Percentiles rank a stretch among this genome's conserved stretches.
These are phyloP conservation scores for Zaprionus obscuricornis DNA, from an alignment of 2,888 invertebrate species.

Conservation along the genomic window DNA sequence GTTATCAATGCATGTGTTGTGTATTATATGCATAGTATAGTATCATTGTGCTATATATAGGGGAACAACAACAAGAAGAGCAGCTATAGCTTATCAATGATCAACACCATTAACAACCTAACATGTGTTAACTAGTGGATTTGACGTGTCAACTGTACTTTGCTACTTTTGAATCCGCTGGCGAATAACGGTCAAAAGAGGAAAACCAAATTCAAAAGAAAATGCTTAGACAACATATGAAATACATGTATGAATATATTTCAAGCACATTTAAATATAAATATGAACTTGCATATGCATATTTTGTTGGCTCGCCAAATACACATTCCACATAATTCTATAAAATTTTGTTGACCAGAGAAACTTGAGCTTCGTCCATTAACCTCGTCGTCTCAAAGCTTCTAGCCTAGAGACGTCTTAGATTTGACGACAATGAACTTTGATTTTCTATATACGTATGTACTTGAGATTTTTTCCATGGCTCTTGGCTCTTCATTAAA, in stretches of 20 bases:
- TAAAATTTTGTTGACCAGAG: conserved; percentile 10
- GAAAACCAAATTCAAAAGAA: conserved; percentile 26
- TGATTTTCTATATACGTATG: conserved; percentile 10
- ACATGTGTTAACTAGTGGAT: conserved; percentile 27
- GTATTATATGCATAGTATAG: conserved; percentile 1
- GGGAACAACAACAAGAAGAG: conserved; percentile 6
- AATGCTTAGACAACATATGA: too few relatives aligned
- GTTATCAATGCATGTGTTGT: conserved; percentile 46
- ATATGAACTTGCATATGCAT: too few relatives aligned
- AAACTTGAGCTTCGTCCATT: conserved; percentile 41
- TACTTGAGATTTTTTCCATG: conserved; percentile 12
- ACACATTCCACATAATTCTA: conserved; percentile 28
- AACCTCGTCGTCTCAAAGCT: conserved; percentile 33
- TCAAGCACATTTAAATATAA: too few relatives aligned
- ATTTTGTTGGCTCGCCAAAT: conserved; percentile 20
- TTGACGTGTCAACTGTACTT: conserved; percentile 47
- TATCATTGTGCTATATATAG: conserved; percentile 22
- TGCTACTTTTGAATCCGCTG: too few relatives aligned
- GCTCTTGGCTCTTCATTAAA: neutral
- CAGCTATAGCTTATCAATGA: conserved; percentile 41
- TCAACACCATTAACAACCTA: conserved; percentile 25
- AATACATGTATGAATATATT: too few relatives aligned
- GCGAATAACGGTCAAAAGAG: conserved; percentile 20
- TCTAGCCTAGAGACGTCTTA: conserved; percentile 21
- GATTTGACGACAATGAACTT: conserved; percentile 35